Evolutionary conservation across 2,888 invertebrate genomes (phyloP), one percentile per base, ranked within the genome.

Genomic region (Neocrepidodera transversa): DNA sequence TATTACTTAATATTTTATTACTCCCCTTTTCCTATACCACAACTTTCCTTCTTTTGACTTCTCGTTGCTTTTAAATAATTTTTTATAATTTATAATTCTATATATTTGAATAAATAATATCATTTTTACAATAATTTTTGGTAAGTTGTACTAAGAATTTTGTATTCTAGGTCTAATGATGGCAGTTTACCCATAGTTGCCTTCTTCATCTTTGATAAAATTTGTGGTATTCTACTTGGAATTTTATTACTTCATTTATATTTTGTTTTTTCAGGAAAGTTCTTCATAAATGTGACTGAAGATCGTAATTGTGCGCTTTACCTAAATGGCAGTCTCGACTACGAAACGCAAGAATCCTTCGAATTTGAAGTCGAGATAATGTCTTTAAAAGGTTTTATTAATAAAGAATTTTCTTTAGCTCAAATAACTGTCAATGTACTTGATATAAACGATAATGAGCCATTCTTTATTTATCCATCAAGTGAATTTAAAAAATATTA

Each of bases 401-500:
- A 92, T 78, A 89, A 89, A 0, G 88, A 89, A 35, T 87, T 86
- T 64, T 90, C 89, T 69, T 84, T 85, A 16, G 88, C 92, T 0
- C 86, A 86, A 69, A 86, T 96, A 0, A 89, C 90, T 64, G 86
- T 97, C 0, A 89, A 91, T 64, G 89, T 97, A 0, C 82, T 86
- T 0, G 96, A 97, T 76, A 87, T 92, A 0, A 97, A 97, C 76
- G 96, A 97, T 76, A 95, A 96, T 76, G 84, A 85, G 0, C 96
- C 97, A 0, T 84, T 86, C 68, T 97, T 96, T 75, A 79, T 89
- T 0, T 91, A 89, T 71, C 88, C 90, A 1, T 80, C 82, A 1
- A 2, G 42, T 2, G 58, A 60, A 17, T 32, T 84, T 50, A 86
- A 85, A 53, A 89, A 90, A 49, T 95, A 92, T 77, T 93, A 90